A percentile compares a stretch with the other conserved stretches of the same genome.
Conservation (phyloP, 2,113 vertebrate genomes). For the Larimichthys polyactis region DNA sequence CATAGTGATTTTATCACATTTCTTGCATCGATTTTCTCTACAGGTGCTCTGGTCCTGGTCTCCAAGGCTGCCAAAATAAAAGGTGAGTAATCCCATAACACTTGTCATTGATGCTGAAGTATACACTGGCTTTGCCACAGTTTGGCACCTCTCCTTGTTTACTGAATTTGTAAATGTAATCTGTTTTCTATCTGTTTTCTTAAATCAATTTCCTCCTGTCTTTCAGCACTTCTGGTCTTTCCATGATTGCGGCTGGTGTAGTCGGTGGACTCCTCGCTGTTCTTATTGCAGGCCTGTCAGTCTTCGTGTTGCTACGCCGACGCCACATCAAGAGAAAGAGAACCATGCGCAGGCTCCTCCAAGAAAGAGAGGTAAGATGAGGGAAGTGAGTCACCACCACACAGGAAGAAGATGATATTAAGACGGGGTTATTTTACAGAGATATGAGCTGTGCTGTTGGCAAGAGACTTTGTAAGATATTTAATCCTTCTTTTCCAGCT, state of each 20-base stretch:
- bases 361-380: constrained; percentile 90
- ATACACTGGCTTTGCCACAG: not conserved
- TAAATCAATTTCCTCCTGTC: constrained; percentile 21
- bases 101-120: not conserved
- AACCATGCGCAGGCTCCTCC: constrained; percentile 92
- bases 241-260: constrained; percentile 90
- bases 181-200: constrained; percentile 20
- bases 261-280: constrained; percentile 91
- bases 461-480: not conserved
- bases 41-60: constrained; percentile 79
- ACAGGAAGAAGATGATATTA: not conserved
- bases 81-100: constrained; percentile 57
- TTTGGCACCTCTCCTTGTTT: not conserved
- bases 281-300: constrained; percentile 85
- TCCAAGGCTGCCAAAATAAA: constrained; percentile 77
- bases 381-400: not conserved
- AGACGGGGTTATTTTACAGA: not conserved
- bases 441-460: not conserved
- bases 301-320: constrained; percentile 89
- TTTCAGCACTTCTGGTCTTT: constrained; percentile 81
- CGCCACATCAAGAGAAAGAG: constrained; percentile 94
- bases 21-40: constrained; percentile 22
- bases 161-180: constrained; percentile 7
- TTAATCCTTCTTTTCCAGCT: constrained; percentile 81
- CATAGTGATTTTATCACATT: not conserved